Conservation (phyloP, 2,797 vertebrate genomes). For the Tragopan temminckii region DNA sequence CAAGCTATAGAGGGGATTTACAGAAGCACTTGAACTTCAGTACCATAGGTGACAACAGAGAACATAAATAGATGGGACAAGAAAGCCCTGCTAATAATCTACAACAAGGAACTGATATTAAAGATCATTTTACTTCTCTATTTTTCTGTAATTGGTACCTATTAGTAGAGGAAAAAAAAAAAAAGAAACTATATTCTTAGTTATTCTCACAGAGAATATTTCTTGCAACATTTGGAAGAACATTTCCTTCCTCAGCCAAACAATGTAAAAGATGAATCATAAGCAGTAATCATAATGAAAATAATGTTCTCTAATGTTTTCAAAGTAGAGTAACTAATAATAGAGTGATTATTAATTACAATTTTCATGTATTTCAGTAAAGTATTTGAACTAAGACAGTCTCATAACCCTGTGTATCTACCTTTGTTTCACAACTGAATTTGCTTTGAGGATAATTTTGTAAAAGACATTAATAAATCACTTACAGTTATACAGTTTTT, state of each 20-base stretch:
- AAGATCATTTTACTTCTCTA: neutral
- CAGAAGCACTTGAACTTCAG: constrained; percentile 29
- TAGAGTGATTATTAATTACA: neutral
- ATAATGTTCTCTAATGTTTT: neutral
- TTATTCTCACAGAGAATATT: neutral
- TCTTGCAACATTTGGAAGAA: neutral
- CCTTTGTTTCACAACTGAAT: neutral
- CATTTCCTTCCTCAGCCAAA: neutral
- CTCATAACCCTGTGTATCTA: neutral
- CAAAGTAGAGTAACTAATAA: neutral
- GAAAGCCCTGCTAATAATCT: constrained; percentile 34
- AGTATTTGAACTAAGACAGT: neutral
- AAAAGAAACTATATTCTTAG: neutral
- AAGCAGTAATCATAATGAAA: neutral
- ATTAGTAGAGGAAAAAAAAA: neutral
- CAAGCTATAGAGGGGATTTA: neutral
- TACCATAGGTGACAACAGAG: constrained; percentile 6
- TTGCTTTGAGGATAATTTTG: neutral
- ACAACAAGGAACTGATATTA: constrained; percentile 6
- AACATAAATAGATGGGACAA: neutral
- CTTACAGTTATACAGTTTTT: neutral
- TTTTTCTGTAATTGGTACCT: constrained; percentile 8
- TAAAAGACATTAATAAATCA: neutral
- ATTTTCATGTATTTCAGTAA: neutral
- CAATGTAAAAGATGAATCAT: neutral